Evolutionary conservation across 2,888 invertebrate genomes (phyloP).

Genomic region (Linyphia triangularis): DNA sequence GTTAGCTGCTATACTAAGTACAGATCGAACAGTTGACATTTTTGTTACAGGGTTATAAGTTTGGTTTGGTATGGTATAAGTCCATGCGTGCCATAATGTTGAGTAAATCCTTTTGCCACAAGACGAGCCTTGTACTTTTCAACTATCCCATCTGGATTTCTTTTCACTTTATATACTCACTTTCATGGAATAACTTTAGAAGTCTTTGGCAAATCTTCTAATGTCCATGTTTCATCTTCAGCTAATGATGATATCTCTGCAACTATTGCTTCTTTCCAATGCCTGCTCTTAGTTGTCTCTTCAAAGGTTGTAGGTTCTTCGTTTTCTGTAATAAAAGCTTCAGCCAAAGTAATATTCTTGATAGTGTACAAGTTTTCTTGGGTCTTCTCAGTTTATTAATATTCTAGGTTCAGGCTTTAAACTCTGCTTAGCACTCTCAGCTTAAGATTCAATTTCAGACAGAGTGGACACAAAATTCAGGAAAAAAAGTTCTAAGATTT

Average conservation of each 20-base stretch:
- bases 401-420: too few species aligned
- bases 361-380: too few species aligned
- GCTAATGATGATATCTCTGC: conserved; percentile 8
- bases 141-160: conserved; percentile 64
- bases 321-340: too few species aligned
- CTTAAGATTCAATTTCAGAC: too few species aligned
- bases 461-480: too few species aligned
- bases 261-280: conserved; percentile 29
- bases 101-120: background rate
- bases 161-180: conserved; percentile 70
- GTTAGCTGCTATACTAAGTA: conserved; percentile 14
- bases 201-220: conserved; percentile 1
- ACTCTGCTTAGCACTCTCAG: too few species aligned
- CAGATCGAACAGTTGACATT: conserved; percentile 9
- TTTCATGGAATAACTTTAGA: conserved; percentile 42
- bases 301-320: too few species aligned
- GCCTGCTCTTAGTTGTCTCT: background rate
- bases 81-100: background rate
- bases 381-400: too few species aligned
- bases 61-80: conserved; percentile 76
- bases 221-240: conserved; percentile 13
- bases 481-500: too few species aligned
- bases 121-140: conserved; percentile 34
- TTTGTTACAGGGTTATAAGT: conserved; percentile 29
- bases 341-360: too few species aligned